These are phyloP conservation scores for Mesembrinibis cayennensis DNA, from an alignment of 2,113 vertebrate species.

Conservation along the genomic window DNA sequence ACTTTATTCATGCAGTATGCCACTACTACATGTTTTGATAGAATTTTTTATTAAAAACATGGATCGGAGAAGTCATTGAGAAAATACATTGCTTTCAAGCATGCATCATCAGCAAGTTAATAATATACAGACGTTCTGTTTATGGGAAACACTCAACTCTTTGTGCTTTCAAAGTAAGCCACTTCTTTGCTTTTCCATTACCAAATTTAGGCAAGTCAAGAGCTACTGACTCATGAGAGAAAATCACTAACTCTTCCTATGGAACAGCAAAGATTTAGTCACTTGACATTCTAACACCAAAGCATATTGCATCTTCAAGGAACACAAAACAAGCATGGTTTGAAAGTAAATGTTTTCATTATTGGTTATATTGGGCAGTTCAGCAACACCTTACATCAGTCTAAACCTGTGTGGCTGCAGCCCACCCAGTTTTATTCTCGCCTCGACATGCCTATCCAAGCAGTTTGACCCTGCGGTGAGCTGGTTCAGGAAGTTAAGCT, in stretches of 20 bases:
- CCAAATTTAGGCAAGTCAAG: constrained; percentile 43
- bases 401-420: background rate
- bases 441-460: background rate
- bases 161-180: background rate
- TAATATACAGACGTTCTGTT: background rate
- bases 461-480: background rate
- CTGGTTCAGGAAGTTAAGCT: background rate
- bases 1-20: background rate
- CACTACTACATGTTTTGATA: background rate
- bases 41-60: background rate
- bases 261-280: constrained; percentile 61
- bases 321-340: constrained; percentile 3
- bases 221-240: constrained; percentile 58
- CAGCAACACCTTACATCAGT: background rate
- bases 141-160: background rate
- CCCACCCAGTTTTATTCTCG: background rate
- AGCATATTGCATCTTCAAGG: constrained; percentile 28
- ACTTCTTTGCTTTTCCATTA: constrained; percentile 31
- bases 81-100: background rate
- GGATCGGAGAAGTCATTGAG: background rate
- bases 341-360: constrained; percentile 3
- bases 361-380: background rate
- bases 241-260: constrained; percentile 48
- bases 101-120: background rate
- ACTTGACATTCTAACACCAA: constrained; percentile 52